Evolutionary conservation across 2,888 invertebrate species (phyloP), one percentile per base, ranked within the genome.

Genomic region (Conchocele bisecta): DNA sequence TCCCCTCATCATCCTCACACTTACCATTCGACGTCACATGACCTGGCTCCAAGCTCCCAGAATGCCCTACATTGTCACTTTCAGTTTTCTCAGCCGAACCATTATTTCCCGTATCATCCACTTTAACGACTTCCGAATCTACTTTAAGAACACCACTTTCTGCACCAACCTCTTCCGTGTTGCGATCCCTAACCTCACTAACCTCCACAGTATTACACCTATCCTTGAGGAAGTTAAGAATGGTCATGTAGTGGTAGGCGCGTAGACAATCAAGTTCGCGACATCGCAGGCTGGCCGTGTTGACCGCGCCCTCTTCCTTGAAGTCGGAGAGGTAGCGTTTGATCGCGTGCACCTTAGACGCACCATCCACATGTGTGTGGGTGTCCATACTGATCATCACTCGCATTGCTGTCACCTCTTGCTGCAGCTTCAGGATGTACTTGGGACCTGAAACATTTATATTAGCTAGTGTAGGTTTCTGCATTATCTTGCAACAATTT

Each of bases 401-500:
- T 13, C 87, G 75, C 69, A 87, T 79, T 6, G 89, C 89, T 11
- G 86, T 87, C 46, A 86, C 84, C 74, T 89, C 86, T 48, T 88
- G 87, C 57, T 88, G 87, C 15, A 89, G 76, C 59, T 88, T 86
- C 56, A 86, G 59, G 24, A 88, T 75, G 70, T 88, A 86, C 63
- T 86, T 85, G 33, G 89, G 87, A 51, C 89, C 89, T 89, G 77
- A 13, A 83, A 79, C n/a, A n/a, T n/a, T n/a, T n/a, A n/a, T n/a
- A n/a, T n/a, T n/a, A n/a, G n/a, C n/a, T n/a, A n/a, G n/a, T n/a
- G n/a, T n/a, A n/a, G n/a, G n/a, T n/a, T n/a, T n/a, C n/a, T n/a
- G n/a, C n/a, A n/a, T n/a, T n/a, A n/a, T n/a, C n/a, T n/a, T n/a
- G n/a, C n/a, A n/a, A n/a, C n/a, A n/a, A n/a, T n/a, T n/a, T n/a